Evolutionary conservation across 37 sponge, comb jelly and placozoan species (phyloP).

Genomic region (Tethya wilhelma): DNA sequence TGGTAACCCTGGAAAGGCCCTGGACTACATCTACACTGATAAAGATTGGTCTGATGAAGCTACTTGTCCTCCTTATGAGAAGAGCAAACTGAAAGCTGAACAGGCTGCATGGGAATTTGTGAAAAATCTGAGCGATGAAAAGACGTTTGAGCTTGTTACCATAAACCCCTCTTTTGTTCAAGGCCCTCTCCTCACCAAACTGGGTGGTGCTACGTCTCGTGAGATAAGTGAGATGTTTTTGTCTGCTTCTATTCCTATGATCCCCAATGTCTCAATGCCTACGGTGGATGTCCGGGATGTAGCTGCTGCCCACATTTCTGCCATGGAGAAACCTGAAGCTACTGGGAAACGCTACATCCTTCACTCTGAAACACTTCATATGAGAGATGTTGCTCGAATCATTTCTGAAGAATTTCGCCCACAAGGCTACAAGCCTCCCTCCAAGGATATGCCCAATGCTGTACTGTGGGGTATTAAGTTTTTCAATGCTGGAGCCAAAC

Average conservation of each 20-base stretch:
- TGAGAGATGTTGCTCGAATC: conserved; percentile 56
- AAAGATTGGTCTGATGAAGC: conserved; percentile 75
- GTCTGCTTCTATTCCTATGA: conserved; percentile 40
- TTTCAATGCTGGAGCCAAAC: conserved; percentile 30
- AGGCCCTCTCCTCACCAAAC: conserved; percentile 78
- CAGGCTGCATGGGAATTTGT: conserved; percentile 87
- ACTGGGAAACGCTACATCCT: conserved; percentile 69
- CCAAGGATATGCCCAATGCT: conserved; percentile 48
- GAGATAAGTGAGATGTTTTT: conserved; percentile 41
- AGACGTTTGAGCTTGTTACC: conserved; percentile 80
- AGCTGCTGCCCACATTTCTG: conserved; percentile 82
- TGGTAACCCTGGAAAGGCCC: conserved; percentile 41
- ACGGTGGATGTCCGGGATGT: conserved; percentile 91
- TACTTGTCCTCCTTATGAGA: conserved; percentile 59
- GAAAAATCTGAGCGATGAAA: conserved; percentile 49
- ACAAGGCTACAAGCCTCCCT: conserved; percentile 73
- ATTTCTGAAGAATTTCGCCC: conserved; percentile 68
- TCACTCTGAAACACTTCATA: conserved; percentile 15
- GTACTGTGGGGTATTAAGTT: conserved; percentile 48
- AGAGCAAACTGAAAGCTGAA: conserved; percentile 88
- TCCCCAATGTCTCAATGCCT: conserved; percentile 62
- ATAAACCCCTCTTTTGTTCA: conserved; percentile 73
- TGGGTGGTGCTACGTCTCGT: conserved; percentile 33
- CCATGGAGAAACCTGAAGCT: conserved; percentile 77
- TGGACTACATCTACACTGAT: conserved; percentile 71